Conservation (phyloP, 2,888 invertebrate species). For the Dynastes grantii region DNA sequence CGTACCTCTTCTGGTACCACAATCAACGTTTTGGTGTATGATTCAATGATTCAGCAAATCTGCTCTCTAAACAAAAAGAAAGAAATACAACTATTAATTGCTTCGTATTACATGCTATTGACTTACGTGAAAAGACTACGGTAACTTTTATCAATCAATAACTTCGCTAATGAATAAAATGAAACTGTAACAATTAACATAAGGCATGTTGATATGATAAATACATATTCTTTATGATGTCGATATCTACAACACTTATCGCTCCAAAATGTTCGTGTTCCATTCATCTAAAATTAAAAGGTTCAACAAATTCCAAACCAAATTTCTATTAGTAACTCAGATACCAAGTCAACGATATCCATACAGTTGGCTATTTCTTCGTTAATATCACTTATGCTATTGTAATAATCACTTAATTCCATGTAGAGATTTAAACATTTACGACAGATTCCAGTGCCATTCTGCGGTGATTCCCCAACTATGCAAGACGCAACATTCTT, state of each 20-base stretch:
- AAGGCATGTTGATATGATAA: conserved; percentile 73
- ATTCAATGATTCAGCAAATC: conserved; percentile 65
- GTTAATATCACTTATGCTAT: conserved; percentile 73
- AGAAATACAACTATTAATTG: conserved; percentile 18
- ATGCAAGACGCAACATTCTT: conserved; percentile 72
- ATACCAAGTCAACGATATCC: conserved; percentile 80
- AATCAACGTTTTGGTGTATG: conserved; percentile 1
- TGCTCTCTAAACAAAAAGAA: conserved; percentile 64
- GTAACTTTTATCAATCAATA: conserved; percentile 66
- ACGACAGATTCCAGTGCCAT: conserved; percentile 70
- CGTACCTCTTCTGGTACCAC: not conserved
- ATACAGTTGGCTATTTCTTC: conserved; percentile 77
- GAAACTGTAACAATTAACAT: conserved; percentile 73
- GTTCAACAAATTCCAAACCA: not conserved
- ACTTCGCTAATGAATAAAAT: conserved; percentile 75
- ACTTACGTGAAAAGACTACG: conserved; percentile 67
- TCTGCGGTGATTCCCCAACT: conserved; percentile 59
- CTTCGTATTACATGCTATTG: conserved; percentile 36
- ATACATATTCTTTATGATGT: conserved; percentile 74
- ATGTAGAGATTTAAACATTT: conserved; percentile 74
- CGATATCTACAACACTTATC: conserved; percentile 75
- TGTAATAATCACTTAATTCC: conserved; percentile 74
- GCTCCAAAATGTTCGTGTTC: conserved; percentile 78
- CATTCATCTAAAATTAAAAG: conserved; percentile 75
- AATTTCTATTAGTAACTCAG: conserved; percentile 57